Base-by-base conservation (phyloP, 2,113 vertebrate species). In the Dicrurus megarhynchus region DNA sequence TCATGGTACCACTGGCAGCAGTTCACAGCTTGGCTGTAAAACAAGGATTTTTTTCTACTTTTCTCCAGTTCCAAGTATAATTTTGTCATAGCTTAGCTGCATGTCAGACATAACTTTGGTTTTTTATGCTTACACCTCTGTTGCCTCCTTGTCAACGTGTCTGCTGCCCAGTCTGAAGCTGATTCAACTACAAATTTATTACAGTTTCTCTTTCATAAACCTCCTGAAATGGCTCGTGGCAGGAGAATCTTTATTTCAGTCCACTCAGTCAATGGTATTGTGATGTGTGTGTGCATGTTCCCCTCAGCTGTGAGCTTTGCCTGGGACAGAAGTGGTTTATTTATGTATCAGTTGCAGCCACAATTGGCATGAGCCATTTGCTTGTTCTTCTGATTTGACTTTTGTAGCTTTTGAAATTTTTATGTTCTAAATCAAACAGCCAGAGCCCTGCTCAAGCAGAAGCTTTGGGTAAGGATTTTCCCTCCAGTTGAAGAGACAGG, bases 261-360 rank as follows among this genome's bases (percentile, higher is more conserved):
- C 39, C 56, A 3, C 76, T 73, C 61, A 30, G 0, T 88, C 55
- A 53, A 2, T 7, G 9, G 7, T 35, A 13, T 3, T 73, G 78
- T 61, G 71, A 14, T 63, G 30, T 30, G 32, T 67, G 9, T 19
- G 53, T 2, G 3, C 42, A 41, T 0, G 0, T 77, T 89, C 59
- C 84, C 64, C 46, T 83, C 78, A 55, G 57, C 53, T 85, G 11
- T 23, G 57, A 67, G 57, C 23, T 75, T 89, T 87, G 81, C 78
- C 60, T 44, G 21, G n/a, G 53, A 95, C 87, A 89, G 41, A 85
- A 71, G 61, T 39, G 70, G 3, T 88, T 94, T 83, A 32, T 81
- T 94, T 84, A 26, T 76, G 3, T 39, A 23, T 70, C 83, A 35
- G 44, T 93, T 85, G 76, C 46, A 92, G 68, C 86, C 86, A 46